A percentile compares a stretch with the other conserved stretches of the same genome.
Conservation (phyloP, 2,113 vertebrate genomes). For the Tringa solitaria region DNA sequence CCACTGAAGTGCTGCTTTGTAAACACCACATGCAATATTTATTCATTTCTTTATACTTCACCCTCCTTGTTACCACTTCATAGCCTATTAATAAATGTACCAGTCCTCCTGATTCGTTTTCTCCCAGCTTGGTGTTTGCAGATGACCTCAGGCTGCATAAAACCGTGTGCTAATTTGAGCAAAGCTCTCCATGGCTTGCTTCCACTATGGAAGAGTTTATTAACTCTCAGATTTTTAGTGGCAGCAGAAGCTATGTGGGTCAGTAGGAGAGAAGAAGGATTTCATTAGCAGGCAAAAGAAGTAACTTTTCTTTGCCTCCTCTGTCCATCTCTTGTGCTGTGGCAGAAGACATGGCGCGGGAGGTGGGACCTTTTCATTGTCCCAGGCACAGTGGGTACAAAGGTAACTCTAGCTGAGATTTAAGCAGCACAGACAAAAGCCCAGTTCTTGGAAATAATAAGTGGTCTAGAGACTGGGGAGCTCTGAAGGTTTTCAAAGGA, state of each 20-base stretch:
- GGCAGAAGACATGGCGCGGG: not conserved
- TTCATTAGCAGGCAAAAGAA: not conserved
- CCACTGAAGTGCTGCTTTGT: constrained; percentile 1
- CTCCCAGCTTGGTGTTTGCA: not conserved
- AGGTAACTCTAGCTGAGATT: not conserved
- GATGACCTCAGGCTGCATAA: constrained; percentile 20
- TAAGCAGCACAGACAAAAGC: not conserved
- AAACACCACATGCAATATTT: constrained; percentile 48
- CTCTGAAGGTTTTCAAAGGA: not conserved
- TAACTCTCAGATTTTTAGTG: not conserved
- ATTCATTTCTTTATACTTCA: constrained; percentile 30
- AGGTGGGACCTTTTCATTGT: not conserved
- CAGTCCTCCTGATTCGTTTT: not conserved
- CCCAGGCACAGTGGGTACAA: not conserved
- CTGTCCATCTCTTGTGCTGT: not conserved
- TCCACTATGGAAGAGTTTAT: not conserved
- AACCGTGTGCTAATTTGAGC: not conserved
- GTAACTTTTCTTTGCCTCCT: not conserved
- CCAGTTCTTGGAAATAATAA: not conserved
- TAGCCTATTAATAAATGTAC: constrained; percentile 49
- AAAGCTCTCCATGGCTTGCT: not conserved
- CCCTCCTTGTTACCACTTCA: constrained; percentile 24
- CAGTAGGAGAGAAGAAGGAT: not conserved
- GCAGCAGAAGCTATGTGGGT: not conserved
- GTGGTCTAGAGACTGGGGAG: not conserved